A percentile compares a stretch with the other conserved stretches of the same genome.
phyloP scores from a whole-genome alignment of 2,888 invertebrate genomes.

The Thysanoteuthis rhombus region DNA sequence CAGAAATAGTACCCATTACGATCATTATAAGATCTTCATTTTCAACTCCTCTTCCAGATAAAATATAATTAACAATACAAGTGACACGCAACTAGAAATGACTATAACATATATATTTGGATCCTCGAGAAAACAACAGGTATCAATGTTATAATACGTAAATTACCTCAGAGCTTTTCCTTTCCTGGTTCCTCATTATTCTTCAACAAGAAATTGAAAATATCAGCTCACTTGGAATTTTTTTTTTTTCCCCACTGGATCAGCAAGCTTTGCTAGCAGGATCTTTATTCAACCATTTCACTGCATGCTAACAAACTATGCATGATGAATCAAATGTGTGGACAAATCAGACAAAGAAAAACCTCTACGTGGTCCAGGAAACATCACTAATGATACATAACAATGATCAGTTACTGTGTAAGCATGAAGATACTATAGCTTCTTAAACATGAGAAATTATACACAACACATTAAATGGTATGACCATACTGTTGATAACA shows the following conservation, averaged over 20 bases:
- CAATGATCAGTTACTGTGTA: neutral
- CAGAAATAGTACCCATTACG: no score
- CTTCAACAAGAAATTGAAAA: neutral
- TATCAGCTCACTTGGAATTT: no score
- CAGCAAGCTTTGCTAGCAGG: neutral
- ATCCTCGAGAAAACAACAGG: neutral
- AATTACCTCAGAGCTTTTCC: neutral
- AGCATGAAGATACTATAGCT: neutral
- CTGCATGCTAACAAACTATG: neutral
- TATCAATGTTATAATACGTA: neutral
- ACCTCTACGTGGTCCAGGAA: neutral
- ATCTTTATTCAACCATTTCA: neutral
- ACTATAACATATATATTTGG: neutral
- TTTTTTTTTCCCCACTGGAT: neutral
- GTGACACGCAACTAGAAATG: neutral
- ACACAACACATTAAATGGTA: neutral
- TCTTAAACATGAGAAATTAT: neutral
- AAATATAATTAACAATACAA: neutral
- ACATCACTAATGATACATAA: neutral
- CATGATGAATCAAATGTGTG: neutral
- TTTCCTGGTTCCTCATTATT: neutral
- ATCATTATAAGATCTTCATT: neutral
- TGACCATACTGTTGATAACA: neutral
- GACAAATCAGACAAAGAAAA: neutral
- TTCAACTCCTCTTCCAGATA: neutral